phyloP scores from a whole-genome alignment of 2,888 invertebrate species.

The Trypoxylon attenuatum region DNA sequence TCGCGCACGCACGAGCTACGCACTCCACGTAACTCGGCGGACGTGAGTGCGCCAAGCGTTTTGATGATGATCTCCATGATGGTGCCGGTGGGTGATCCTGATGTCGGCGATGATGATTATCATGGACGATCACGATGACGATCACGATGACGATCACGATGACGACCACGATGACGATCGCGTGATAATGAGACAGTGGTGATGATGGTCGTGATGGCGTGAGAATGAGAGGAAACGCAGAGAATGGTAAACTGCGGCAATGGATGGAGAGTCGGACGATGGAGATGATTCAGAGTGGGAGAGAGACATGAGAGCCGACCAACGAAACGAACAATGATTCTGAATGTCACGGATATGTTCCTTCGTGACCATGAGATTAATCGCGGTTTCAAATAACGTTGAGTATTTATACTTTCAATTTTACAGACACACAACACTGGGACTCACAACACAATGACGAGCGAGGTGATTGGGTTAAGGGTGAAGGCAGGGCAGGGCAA shows the following conservation, averaged over 20 bases:
- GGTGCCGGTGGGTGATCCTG: conserved; percentile 49
- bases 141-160: conserved; percentile 37
- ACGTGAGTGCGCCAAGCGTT: conserved; percentile 2
- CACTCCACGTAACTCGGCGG: neutral
- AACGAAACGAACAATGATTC: conserved; percentile 48
- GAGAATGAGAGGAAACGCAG: neutral
- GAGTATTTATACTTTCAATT: conserved; percentile 75
- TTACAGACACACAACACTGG: conserved; percentile 72
- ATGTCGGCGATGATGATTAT: too few relatives aligned
- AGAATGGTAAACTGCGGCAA: neutral
- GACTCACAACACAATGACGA: conserved; percentile 68
- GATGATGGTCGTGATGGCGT: conserved; percentile 9
- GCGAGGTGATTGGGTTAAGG: conserved; percentile 37
- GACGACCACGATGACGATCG: conserved; percentile 42
- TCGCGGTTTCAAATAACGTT: conserved; percentile 67
- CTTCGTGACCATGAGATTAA: conserved; percentile 32
- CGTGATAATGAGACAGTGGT: conserved; percentile 22
- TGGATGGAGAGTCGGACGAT: conserved; percentile 12
- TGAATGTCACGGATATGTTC: conserved; percentile 35
- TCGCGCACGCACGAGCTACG: too few relatives aligned
- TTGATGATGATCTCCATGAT: conserved; percentile 5
- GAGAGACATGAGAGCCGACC: conserved; percentile 16
- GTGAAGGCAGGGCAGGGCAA: conserved; percentile 18
- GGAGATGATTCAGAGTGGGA: neutral
- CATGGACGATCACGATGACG: conserved; percentile 9